Evolutionary conservation across 2,888 invertebrate species (phyloP), one percentile per base, ranked within the genome.

Genomic region (Hirtodrosophila alboralis): DNA sequence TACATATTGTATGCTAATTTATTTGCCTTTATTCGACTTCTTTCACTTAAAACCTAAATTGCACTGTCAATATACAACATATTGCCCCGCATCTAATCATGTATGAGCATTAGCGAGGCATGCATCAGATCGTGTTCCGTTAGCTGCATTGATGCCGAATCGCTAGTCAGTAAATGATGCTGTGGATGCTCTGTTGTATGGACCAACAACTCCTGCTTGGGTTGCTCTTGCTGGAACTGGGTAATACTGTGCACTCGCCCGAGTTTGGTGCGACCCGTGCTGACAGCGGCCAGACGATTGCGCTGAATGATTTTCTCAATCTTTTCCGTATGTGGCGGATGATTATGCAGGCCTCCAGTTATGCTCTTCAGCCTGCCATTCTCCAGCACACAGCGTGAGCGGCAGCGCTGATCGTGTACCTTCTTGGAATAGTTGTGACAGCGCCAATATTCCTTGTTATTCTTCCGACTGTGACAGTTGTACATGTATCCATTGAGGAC

Each of bases 401-500:
- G 88, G 61, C 91, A 91, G 4, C 91, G 86, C 41, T 87, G 83
- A 13, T 88, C 87, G 58, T 88, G 86, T 16, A 83, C 65, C 58
- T 89, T 89, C 59, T 91, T 91, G 2, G 91, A 91, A 61, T 91
- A 91, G 69, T 91, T 91, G 66, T 91, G 91, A 34, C 91, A 91
- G 8, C 91, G 87, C 91, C 91, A 91, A 58, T 91, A 91, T 52
- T 89, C 89, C 61, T 90, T 90, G 62, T 88, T 89, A 51, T 88
- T 90, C 51, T 90, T 90, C n/a, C 88, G 87, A 59, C 91, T 91
- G 62, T 91, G 91, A 21, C 91, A 89, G 63, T 91, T 91, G 68
- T 90, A 91, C 85, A 91, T 87, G 58, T 73, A 91, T 45, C 86
- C 86, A 65, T 91, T 86, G 2, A 90, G 69, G 37, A 91, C 87